Evolutionary conservation across 2,797 vertebrate species (phyloP).

Genomic region (Acipenser ruthenus): DNA sequence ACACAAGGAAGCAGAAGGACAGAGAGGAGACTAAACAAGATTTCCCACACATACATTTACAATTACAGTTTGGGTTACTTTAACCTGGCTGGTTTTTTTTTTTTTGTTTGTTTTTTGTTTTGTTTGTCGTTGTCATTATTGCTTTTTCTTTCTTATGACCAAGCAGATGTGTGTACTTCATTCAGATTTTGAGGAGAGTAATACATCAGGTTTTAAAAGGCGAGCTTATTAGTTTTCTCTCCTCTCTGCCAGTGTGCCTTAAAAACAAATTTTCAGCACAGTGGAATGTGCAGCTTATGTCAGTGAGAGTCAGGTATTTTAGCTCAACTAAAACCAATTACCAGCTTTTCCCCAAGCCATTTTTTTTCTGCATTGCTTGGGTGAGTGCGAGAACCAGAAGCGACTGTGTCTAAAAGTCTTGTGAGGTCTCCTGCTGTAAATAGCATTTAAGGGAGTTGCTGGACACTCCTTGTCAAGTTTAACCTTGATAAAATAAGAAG

Average conservation of each 20-base stretch:
- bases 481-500: slow-evolving; percentile 33
- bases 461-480: slow-evolving; percentile 36
- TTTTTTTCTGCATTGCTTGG: too few species aligned
- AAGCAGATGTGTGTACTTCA: too few species aligned
- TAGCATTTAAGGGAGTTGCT: slow-evolving; percentile 49
- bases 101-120: slow-evolving; percentile 12
- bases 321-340: slow-evolving; percentile 63
- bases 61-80: slow-evolving; percentile 18
- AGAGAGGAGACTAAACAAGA: slow-evolving; percentile 27
- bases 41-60: slow-evolving; percentile 33
- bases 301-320: slow-evolving; percentile 76
- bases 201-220: too few species aligned
- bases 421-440: slow-evolving; percentile 46
- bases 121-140: too few species aligned
- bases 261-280: slow-evolving; percentile 32
- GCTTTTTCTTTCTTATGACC: too few species aligned
- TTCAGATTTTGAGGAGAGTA: too few species aligned
- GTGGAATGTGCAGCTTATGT: slow-evolving; percentile 77
- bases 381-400: slow-evolving; percentile 26
- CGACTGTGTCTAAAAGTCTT: slow-evolving; percentile 29
- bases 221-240: too few species aligned
- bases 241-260: slow-evolving; percentile 16
- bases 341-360: slow-evolving; percentile 37
- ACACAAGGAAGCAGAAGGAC: slow-evolving; percentile 38
- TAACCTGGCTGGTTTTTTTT: slow-evolving; percentile 19